A percentile compares a stretch with the other conserved stretches of the same genome.
phyloP scores from a whole-genome alignment of 2,888 invertebrate genomes.

The Mimas tiliae region DNA sequence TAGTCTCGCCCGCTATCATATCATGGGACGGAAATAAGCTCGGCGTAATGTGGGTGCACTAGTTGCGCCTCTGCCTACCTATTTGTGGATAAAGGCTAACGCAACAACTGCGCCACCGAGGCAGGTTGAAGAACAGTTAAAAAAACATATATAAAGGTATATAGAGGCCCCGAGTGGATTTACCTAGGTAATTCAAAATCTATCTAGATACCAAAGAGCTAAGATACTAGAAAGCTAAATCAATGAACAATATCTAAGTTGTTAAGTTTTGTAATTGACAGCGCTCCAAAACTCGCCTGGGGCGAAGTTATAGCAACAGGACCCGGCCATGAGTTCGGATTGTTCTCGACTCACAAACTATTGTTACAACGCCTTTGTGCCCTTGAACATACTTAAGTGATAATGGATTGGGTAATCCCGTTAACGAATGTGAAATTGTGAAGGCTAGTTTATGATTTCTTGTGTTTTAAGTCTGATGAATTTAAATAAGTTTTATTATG shows the following conservation, averaged over 20 bases:
- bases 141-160: too few relatives aligned
- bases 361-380: conserved; percentile 5
- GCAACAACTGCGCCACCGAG: too few relatives aligned
- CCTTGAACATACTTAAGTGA: not conserved
- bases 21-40: too few relatives aligned
- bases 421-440: not conserved
- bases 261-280: conserved; percentile 1
- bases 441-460: not conserved
- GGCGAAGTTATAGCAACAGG: not conserved
- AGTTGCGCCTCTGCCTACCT: too few relatives aligned
- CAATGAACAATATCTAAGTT: not conserved
- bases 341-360: not conserved
- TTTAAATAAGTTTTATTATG: too few relatives aligned
- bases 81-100: too few relatives aligned
- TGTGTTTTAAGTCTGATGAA: not conserved
- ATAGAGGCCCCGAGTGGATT: too few relatives aligned
- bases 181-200: too few relatives aligned
- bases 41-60: too few relatives aligned
- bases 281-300: not conserved
- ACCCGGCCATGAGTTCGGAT: not conserved
- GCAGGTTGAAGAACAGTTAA: too few relatives aligned
- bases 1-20: too few relatives aligned
- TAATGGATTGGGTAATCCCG: conserved; percentile 2
- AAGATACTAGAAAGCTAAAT: not conserved
- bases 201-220: too few relatives aligned